phyloP scores from a whole-genome alignment of 2,888 invertebrate species.

The Eristalis intricaria region DNA sequence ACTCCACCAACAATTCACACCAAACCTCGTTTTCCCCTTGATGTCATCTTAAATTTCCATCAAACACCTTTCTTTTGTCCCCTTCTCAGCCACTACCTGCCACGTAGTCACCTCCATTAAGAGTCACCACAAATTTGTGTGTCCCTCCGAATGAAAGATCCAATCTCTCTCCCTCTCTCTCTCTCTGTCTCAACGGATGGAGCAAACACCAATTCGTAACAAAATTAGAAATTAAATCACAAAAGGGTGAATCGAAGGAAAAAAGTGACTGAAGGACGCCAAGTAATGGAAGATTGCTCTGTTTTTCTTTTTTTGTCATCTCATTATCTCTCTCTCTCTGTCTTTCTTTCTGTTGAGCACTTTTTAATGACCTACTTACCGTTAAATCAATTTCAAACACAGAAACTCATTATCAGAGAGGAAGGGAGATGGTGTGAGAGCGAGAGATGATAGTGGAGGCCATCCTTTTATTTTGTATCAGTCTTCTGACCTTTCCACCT shows the following conservation, averaged over 20 bases:
- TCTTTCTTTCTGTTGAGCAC: slow-evolving; percentile 43
- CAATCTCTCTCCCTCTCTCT: neutral
- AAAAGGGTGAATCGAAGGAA: slow-evolving; percentile 4
- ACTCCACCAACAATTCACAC: neutral
- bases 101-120: neutral
- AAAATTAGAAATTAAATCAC: neutral
- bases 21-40: neutral
- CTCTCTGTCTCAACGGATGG: neutral
- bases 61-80: neutral
- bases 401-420: slow-evolving; percentile 56
- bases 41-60: neutral
- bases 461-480: neutral
- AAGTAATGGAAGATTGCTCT: slow-evolving; percentile 3
- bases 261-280: neutral
- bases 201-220: slow-evolving; percentile 28
- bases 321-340: slow-evolving; percentile 24
- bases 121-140: slow-evolving; percentile 16
- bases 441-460: neutral
- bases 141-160: neutral
- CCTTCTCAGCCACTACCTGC: neutral
- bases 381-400: slow-evolving; percentile 69
- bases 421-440: neutral
- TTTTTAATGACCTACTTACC: slow-evolving; percentile 69
- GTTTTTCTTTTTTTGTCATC: slow-evolving; percentile 30
- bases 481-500: neutral